These are phyloP conservation scores for Actinopyga echinites DNA, from an alignment of 53 echinoderm and acorn worm species.

Conservation along the genomic window DNA sequence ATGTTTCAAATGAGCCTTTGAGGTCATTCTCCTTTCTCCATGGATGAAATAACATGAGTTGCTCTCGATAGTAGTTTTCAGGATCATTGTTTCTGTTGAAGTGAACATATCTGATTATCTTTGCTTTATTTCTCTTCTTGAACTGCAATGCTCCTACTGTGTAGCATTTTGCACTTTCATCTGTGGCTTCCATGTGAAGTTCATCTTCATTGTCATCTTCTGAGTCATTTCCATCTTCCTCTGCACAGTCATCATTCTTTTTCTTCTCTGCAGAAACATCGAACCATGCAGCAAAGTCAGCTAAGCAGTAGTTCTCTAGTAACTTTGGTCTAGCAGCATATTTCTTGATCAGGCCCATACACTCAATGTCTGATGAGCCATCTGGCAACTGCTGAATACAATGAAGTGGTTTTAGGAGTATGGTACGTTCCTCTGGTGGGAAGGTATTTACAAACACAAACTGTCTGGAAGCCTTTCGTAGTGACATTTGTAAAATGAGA, in stretches of 20 bases:
- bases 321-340: too few species aligned
- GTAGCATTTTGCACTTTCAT: neutral
- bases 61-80: conserved; percentile 68
- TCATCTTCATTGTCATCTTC: conserved; percentile 37
- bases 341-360: conserved; percentile 28
- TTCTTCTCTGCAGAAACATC: neutral
- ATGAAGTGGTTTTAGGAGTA: conserved; percentile 45
- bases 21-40: conserved; percentile 29
- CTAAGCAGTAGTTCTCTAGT: too few species aligned
- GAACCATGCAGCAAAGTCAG: too few species aligned
- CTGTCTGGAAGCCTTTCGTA: conserved; percentile 43
- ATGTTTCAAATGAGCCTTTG: conserved; percentile 39
- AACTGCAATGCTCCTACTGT: conserved; percentile 3
- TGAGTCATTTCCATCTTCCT: neutral
- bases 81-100: conserved; percentile 45
- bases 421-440: conserved; percentile 41
- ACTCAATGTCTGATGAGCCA: conserved; percentile 54
- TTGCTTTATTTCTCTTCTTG: too few species aligned
- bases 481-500: conserved; percentile 46
- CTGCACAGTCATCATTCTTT: neutral
- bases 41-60: too few species aligned
- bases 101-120: conserved; percentile 58
- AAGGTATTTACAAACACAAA: conserved; percentile 52
- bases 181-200: neutral
- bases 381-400: conserved; percentile 46